These are phyloP conservation scores for Ahaetulla prasina DNA, from an alignment of 2,113 vertebrate genomes.

Conservation along the genomic window DNA sequence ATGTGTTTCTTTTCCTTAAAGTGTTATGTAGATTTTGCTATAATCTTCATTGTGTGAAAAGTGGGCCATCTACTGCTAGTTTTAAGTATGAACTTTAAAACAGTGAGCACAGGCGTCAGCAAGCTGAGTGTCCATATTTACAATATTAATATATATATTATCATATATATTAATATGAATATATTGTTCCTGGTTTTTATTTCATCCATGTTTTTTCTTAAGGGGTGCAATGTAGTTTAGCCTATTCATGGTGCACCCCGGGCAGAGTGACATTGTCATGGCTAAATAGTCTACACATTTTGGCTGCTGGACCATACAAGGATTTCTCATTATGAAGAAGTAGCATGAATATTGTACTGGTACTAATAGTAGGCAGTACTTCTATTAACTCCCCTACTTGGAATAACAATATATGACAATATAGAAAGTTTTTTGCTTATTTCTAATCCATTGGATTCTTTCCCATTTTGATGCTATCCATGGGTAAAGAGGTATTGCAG, in stretches of 20 bases:
- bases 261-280: neutral
- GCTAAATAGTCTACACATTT: neutral
- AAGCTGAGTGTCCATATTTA: neutral
- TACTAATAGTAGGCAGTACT: neutral
- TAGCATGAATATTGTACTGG: neutral
- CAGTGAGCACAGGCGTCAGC: neutral
- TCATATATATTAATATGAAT: neutral
- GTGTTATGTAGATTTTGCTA: slow-evolving; percentile 38
- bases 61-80: slow-evolving; percentile 75
- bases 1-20: slow-evolving; percentile 41
- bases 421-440: neutral
- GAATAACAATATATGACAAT: neutral
- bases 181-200: neutral
- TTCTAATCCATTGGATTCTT: neutral
- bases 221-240: neutral
- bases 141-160: rapidly evolving
- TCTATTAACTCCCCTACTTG: neutral
- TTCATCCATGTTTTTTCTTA: neutral
- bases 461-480: neutral
- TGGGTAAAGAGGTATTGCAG: neutral
- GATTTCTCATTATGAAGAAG: neutral
- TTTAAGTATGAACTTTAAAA: slow-evolving; percentile 64
- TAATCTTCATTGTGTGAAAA: slow-evolving; percentile 67
- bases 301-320: neutral
- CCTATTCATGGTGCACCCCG: neutral